Conservation (phyloP, 1,140 invertebrate species). For the Apis laboriosa region DNA sequence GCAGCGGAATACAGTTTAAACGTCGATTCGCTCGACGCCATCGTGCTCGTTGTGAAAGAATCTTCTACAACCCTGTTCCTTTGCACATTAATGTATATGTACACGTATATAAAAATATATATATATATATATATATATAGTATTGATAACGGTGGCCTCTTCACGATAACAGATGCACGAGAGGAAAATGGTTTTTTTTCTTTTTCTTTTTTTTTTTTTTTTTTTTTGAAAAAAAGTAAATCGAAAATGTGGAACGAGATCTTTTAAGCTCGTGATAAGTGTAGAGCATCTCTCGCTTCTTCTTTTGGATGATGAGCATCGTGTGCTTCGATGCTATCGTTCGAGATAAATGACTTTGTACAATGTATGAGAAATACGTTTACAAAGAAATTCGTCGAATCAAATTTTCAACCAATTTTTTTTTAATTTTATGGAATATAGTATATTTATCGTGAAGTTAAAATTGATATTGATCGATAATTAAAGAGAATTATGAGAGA, state of each 20-base stretch:
- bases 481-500: neutral
- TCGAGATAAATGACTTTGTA: neutral
- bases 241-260: neutral
- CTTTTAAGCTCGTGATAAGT: neutral
- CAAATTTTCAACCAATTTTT: no score
- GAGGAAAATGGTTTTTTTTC: neutral
- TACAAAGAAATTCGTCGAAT: no score
- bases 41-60: conserved; percentile 36
- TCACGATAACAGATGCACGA: neutral
- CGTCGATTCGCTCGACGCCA: conserved; percentile 44
- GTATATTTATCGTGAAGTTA: neutral
- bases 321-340: neutral
- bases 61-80: conserved; percentile 52
- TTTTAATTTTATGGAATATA: neutral
- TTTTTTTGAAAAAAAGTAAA: conserved; percentile 1
- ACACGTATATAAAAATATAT: neutral
- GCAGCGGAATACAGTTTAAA: conserved; percentile 47
- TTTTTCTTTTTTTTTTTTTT: neutral
- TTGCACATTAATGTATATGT: conserved; percentile 42
- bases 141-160: conserved; percentile 6
- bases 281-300: neutral
- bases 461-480: neutral
- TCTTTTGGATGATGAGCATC: neutral
- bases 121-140: neutral
- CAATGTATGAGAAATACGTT: neutral